These are phyloP conservation scores for Cylindroiulus punctatus DNA, from an alignment of 2,888 invertebrate species.

Conservation along the genomic window DNA sequence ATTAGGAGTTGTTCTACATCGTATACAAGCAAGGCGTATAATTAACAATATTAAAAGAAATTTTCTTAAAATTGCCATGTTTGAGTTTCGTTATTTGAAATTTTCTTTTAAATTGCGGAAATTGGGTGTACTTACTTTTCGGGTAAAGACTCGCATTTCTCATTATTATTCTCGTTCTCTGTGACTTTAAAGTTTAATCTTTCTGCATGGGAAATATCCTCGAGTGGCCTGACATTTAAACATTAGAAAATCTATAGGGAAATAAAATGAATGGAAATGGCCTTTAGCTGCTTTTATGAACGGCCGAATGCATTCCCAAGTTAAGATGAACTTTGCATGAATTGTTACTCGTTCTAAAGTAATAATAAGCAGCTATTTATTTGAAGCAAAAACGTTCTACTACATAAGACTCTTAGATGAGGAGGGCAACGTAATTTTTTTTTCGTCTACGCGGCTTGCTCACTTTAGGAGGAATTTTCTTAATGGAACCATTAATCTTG, in stretches of 20 bases:
- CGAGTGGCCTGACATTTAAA: neutral
- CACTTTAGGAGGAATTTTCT: constrained; percentile 22
- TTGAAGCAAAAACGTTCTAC: neutral
- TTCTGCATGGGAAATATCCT: neutral
- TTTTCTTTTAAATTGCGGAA: no score
- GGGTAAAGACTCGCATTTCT: neutral
- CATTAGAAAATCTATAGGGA: neutral
- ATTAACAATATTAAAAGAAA: no score
- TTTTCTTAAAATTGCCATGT: no score
- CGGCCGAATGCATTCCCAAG: neutral
- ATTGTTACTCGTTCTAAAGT: neutral
- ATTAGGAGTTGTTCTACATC: no score
- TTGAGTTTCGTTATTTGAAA: no score
- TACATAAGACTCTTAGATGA: neutral
- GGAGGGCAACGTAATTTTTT: constrained; percentile 5
- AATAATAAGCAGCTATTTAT: constrained; percentile 30
- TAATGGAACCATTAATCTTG: constrained; percentile 28
- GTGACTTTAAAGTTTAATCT: neutral
- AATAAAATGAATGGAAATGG: neutral
- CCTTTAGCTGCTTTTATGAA: neutral
- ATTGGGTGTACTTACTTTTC: no score
- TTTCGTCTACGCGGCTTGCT: neutral
- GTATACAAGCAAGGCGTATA: no score
- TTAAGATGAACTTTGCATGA: constrained; percentile 28
- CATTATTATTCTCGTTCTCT: neutral